Conservation (phyloP, 2,888 invertebrate species). For the Erynnis tages region DNA sequence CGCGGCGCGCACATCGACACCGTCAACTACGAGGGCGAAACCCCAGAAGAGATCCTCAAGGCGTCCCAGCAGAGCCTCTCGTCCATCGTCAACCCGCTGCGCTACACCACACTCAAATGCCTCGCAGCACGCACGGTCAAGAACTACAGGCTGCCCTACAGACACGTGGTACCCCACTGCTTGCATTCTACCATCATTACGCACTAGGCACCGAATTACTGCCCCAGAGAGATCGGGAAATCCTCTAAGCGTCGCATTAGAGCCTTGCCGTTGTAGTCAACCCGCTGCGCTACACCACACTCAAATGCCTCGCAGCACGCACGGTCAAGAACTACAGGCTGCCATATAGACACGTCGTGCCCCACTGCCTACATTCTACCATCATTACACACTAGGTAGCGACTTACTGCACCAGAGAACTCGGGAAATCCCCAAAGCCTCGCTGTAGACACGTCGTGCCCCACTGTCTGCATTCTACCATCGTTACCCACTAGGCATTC, state of each 20-base stretch:
- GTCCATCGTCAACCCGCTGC: slow-evolving; percentile 87
- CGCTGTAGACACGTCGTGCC: too few relatives aligned
- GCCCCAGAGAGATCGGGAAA: too few relatives aligned
- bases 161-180: slow-evolving; percentile 77
- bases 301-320: slow-evolving; percentile 93
- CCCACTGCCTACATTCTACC: slow-evolving; percentile 74
- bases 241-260: slow-evolving; percentile 71
- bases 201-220: slow-evolving; percentile 58
- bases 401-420: too few relatives aligned
- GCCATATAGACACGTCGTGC: slow-evolving; percentile 82
- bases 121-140: slow-evolving; percentile 91
- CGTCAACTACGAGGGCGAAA: slow-evolving; percentile 88
- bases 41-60: slow-evolving; percentile 86
- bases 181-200: slow-evolving; percentile 74
- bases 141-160: slow-evolving; percentile 85
- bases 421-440: too few relatives aligned
- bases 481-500: too few relatives aligned
- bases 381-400: slow-evolving; percentile 75
- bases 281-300: slow-evolving; percentile 88
- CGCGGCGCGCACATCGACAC: slow-evolving; percentile 93
- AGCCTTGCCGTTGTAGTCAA: slow-evolving; percentile 85
- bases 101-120: slow-evolving; percentile 91
- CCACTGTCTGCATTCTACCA: too few relatives aligned
- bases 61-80: slow-evolving; percentile 83
- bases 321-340: slow-evolving; percentile 87